phyloP scores from a whole-genome alignment of 2,888 invertebrate genomes.

The Pimpla rufipes region DNA sequence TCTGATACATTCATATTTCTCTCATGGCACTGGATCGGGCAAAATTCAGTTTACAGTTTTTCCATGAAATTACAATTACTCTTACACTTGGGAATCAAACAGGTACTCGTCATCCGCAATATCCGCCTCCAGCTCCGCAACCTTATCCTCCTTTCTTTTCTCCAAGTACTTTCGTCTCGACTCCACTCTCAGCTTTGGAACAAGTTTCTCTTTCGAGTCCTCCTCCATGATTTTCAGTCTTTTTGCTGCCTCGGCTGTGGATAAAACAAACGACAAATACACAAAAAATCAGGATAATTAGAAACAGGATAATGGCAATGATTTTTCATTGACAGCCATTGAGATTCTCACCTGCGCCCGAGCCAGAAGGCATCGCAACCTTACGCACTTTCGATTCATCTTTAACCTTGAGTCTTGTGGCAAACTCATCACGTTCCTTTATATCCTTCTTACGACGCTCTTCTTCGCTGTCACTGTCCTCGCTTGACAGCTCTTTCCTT shows the following conservation, averaged over 20 bases:
- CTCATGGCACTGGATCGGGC: no score
- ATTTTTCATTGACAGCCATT: neutral
- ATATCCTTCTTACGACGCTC: conserved; percentile 93
- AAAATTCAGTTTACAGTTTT: neutral
- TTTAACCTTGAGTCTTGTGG: conserved; percentile 93
- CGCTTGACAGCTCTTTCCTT: conserved; percentile 86
- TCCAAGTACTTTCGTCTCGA: conserved; percentile 97
- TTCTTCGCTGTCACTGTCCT: conserved; percentile 91
- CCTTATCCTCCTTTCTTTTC: conserved; percentile 98
- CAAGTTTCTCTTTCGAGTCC: conserved; percentile 93
- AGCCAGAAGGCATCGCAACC: conserved; percentile 86
- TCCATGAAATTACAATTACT: conserved; percentile 68
- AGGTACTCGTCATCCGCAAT: conserved; percentile 98
- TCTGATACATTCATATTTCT: no score
- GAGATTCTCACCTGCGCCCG: conserved; percentile 78
- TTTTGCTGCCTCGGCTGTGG: conserved; percentile 92
- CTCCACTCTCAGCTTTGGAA: conserved; percentile 95
- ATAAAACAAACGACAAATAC: neutral
- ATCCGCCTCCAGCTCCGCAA: conserved; percentile 97
- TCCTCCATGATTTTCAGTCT: conserved; percentile 93
- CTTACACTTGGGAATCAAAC: conserved; percentile 95
- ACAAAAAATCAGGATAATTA: neutral
- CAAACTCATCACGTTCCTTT: conserved; percentile 97
- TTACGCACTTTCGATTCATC: conserved; percentile 96
- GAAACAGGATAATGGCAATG: neutral